These are phyloP conservation scores for Drosophila prostipennis DNA, from an alignment of 2,888 invertebrate species.

Conservation along the genomic window DNA sequence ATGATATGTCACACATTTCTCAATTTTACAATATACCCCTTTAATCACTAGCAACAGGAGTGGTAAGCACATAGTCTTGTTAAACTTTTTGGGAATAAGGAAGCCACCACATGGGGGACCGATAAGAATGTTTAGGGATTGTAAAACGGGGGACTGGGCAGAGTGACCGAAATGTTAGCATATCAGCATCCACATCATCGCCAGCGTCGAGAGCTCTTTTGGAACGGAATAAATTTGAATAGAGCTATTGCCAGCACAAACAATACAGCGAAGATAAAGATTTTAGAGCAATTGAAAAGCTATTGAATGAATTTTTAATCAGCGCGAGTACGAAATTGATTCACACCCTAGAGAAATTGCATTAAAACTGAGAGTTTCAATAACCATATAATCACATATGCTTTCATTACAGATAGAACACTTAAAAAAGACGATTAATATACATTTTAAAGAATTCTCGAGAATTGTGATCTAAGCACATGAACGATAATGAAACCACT, in stretches of 20 bases:
- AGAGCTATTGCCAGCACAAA: conserved; percentile 6
- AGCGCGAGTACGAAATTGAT: not conserved
- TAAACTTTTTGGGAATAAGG: conserved; percentile 1
- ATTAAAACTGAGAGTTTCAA: not conserved
- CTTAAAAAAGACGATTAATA: not conserved
- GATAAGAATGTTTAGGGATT: conserved; percentile 1
- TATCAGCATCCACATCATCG: conserved; percentile 26
- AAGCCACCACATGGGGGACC: not conserved
- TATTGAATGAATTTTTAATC: not conserved
- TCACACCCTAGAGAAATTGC: not conserved
- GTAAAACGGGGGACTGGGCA: not conserved
- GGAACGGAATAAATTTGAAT: conserved; percentile 25
- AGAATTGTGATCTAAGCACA: not conserved
- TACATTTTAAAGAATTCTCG: not conserved
- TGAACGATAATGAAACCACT: not conserved
- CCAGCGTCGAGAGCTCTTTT: conserved; percentile 9
- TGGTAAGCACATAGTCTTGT: not conserved
- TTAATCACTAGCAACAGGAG: no score
- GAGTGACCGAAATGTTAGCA: conserved; percentile 42
- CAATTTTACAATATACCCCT: not conserved
- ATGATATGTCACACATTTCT: not conserved
- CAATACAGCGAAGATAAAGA: conserved; percentile 1
- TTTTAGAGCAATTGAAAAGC: not conserved
- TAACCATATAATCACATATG: not conserved
- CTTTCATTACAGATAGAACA: not conserved